phyloP scores from a whole-genome alignment of 2,797 vertebrate genomes.

The Coreius guichenoti region DNA sequence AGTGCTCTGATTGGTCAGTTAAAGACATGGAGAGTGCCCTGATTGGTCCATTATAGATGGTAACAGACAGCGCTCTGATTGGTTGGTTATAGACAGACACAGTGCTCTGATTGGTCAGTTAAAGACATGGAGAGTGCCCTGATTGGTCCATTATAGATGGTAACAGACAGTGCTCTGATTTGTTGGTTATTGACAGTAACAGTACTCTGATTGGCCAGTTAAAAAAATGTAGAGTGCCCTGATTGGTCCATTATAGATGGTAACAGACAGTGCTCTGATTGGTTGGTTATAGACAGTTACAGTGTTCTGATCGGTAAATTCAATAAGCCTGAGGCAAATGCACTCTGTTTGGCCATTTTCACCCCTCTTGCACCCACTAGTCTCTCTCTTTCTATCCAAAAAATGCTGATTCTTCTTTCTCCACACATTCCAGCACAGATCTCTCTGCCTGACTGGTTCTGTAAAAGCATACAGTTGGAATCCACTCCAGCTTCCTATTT shows the following conservation, averaged over 20 bases:
- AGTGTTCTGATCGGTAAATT: neutral
- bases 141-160: neutral
- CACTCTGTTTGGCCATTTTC: conserved; percentile 31
- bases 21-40: no score
- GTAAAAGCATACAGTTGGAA: conserved; percentile 35
- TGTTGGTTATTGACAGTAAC: neutral
- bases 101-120: neutral
- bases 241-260: neutral
- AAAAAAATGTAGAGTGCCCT: neutral
- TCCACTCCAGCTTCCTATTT: conserved; percentile 42
- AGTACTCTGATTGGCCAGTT: neutral
- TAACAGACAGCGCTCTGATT: no score
- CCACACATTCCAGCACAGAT: conserved; percentile 54
- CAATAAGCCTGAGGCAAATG: neutral
- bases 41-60: no score
- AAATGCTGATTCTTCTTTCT: conserved; percentile 59
- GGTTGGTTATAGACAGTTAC: neutral
- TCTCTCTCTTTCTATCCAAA: conserved; percentile 15
- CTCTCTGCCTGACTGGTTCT: conserved; percentile 25
- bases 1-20: no score
- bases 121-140: neutral
- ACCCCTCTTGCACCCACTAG: neutral
- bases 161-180: neutral
- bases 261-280: neutral
- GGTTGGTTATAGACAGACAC: no score